Evolutionary conservation across 2,888 invertebrate genomes (phyloP), one percentile per base, ranked within the genome.

Genomic region (Lasioglossum leucozonium): DNA sequence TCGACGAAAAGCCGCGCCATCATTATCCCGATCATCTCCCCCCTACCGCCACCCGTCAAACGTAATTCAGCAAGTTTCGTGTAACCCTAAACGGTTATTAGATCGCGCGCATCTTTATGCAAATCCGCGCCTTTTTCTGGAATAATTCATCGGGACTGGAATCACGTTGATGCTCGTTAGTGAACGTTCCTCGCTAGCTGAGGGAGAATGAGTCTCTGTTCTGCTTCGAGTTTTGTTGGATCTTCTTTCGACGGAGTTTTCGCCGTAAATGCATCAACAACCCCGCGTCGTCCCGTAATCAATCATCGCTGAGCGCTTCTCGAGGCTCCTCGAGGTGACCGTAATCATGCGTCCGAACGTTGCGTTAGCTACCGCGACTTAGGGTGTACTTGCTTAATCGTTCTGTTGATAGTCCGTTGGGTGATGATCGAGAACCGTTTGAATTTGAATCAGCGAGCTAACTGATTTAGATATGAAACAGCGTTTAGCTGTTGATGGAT

Each of bases 21-120:
- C 47, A 62, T 62, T 62, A 62, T 62, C 62, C 30, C 62, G 18
- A 30, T 13, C 30, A 6, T 13, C 30, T 6, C 62, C 26, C 62
- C 26, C 26, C 26, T 58, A 0, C 26, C 26, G 26, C 5, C 16
- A 6, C 8, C 30, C 62, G 30, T 62, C 13, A 62, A 18, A 30
- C 62, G 18, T 62, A 62, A 62, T 62, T 62, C 62, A 30, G 62
- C 18, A 62, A 18, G 62, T 62, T 30, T 62, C 26, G 16, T 30
- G 62, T 62, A 62, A 62, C 62, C 62, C 30, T 62, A 62, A 62
- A 62, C 62, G 62, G 62, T 62, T 62, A 62, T 62, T 62, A 62
- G 62, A 62, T 30, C 62, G 62, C 16, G 30, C 62, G 16, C 30
- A n/a, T 4, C 16, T 62, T 62, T 30, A 62, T 62, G 62, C 30